phyloP scores from a whole-genome alignment of 2,888 invertebrate species.

The Drymonia ruficornis region DNA sequence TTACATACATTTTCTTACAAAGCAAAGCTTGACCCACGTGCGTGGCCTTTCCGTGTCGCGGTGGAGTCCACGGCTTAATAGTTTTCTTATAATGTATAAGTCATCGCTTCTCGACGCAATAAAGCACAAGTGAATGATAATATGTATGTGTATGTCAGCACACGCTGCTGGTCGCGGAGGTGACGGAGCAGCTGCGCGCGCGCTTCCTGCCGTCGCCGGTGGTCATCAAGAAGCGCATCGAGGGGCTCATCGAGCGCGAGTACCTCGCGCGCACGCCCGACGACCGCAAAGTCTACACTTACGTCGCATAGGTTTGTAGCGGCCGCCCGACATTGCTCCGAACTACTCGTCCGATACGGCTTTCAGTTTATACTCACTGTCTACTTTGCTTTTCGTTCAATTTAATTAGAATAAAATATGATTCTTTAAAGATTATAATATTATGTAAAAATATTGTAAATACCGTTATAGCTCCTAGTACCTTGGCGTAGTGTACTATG shows the following conservation, averaged over 20 bases:
- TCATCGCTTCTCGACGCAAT: no score
- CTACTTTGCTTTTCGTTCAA: constrained; percentile 41
- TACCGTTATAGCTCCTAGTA: constrained; percentile 69
- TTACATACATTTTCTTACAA: no score
- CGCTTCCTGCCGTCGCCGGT: constrained; percentile 99
- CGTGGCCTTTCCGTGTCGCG: no score
- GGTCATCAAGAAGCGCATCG: constrained; percentile 99
- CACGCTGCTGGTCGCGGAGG: constrained; percentile 97
- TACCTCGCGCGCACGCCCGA: constrained; percentile 98
- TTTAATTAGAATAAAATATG: constrained; percentile 37
- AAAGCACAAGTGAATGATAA: no score
- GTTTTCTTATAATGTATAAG: no score
- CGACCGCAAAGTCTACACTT: constrained; percentile 98
- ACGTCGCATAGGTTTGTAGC: constrained; percentile 91
- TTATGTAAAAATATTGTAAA: constrained; percentile 73
- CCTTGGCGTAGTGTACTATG: constrained; percentile 69
- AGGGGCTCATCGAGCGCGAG: constrained; percentile 99
- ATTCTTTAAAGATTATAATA: constrained; percentile 41
- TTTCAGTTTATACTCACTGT: constrained; percentile 41
- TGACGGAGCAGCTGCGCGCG: constrained; percentile 98
- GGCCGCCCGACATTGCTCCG: constrained; percentile 32
- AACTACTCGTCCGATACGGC: constrained; percentile 29
- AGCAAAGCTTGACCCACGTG: no score
- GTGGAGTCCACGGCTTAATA: no score
- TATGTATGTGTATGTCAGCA: constrained; percentile 82